These are phyloP conservation scores for Ennomos erosarius DNA, from an alignment of 2,888 invertebrate genomes.

Conservation along the genomic window DNA sequence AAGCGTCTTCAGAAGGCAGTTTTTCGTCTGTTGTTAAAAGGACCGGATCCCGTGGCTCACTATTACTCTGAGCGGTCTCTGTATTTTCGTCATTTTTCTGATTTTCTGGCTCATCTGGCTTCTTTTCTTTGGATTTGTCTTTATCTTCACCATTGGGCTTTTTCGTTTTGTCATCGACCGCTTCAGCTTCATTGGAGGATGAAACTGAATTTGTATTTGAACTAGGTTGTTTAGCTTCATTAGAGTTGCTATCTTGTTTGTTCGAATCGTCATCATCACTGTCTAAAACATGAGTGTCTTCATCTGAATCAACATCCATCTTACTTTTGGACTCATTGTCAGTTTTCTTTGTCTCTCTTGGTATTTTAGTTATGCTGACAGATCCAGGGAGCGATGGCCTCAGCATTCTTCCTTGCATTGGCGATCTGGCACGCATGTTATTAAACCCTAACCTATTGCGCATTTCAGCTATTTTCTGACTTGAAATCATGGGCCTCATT, in stretches of 20 bases:
- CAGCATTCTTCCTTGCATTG: constrained; percentile 61
- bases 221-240: constrained; percentile 34
- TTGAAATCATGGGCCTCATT: constrained; percentile 69
- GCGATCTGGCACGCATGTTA: constrained; percentile 65
- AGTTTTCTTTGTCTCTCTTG: constrained; percentile 62
- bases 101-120: constrained; percentile 39
- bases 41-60: constrained; percentile 50
- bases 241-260: constrained; percentile 32
- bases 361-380: constrained; percentile 77
- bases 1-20: constrained; percentile 70
- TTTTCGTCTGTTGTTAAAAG: constrained; percentile 77
- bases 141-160: constrained; percentile 20
- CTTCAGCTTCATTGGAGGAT: constrained; percentile 38
- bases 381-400: constrained; percentile 72
- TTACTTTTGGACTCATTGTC: constrained; percentile 53
- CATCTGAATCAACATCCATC: constrained; percentile 64
- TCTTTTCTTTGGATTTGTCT: constrained; percentile 15
- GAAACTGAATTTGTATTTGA: constrained; percentile 1
- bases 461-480: constrained; percentile 75
- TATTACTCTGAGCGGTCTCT: constrained; percentile 36
- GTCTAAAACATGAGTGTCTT: constrained; percentile 75
- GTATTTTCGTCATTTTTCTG: constrained; percentile 38
- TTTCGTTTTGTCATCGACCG: constrained; percentile 31
- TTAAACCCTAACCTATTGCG: constrained; percentile 68
- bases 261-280: constrained; percentile 69